A percentile compares a stretch with the other conserved stretches of the same genome.
Conservation (phyloP, 2,113 vertebrate genomes). For the Clarias batrachus region DNA sequence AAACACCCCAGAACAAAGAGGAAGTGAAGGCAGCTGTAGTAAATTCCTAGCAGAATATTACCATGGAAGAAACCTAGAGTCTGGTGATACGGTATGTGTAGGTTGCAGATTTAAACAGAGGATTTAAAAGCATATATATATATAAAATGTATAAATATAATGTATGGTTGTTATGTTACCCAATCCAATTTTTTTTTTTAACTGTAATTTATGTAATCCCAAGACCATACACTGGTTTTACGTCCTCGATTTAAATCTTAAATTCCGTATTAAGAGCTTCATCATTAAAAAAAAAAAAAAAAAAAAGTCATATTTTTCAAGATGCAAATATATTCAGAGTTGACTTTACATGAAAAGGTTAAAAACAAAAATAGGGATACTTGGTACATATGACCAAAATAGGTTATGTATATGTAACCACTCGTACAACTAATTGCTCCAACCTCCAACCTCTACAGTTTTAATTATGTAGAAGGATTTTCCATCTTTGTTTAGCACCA, state of each 20-base stretch:
- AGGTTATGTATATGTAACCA: not conserved
- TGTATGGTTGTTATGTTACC: not conserved
- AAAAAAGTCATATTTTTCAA: not conserved
- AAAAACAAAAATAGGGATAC: not conserved
- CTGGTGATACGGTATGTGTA: not conserved
- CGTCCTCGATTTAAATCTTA: not conserved
- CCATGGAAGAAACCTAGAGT: not conserved
- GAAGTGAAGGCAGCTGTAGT: not conserved
- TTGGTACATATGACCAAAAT: not conserved
- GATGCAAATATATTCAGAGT: not conserved
- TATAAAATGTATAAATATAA: not conserved
- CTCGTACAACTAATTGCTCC: not conserved
- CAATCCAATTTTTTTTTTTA: not conserved
- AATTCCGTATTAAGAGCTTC: not conserved
- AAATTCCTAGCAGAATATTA: not conserved
- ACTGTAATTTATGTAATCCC: not conserved
- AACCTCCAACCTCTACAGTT: not conserved
- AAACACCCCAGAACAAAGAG: not conserved
- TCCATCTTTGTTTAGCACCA: not conserved
- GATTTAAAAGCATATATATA: not conserved
- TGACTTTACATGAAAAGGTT: not conserved
- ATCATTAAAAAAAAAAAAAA: no score
- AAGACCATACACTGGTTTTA: not conserved
- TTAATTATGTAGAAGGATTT: not conserved
- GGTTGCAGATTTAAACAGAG: not conserved